Percentiles rank a stretch among this genome's conserved stretches.
Conservation (phyloP, 2,888 invertebrate genomes). For the Drymonia ruficornis region DNA sequence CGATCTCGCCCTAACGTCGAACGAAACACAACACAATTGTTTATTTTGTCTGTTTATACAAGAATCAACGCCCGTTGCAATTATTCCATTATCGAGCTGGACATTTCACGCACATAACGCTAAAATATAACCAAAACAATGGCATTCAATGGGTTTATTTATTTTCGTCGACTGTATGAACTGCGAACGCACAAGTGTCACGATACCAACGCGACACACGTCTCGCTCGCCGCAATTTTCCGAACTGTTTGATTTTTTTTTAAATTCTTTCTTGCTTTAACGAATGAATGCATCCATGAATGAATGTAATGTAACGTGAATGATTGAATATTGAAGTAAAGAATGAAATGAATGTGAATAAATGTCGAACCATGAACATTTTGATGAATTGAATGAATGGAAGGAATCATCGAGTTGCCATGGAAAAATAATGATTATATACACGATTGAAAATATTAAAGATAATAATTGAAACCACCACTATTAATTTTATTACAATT, state of each 20-base stretch:
- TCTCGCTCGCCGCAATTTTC: slow-evolving; percentile 67
- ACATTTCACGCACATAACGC: slow-evolving; percentile 38
- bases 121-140: slow-evolving; percentile 36
- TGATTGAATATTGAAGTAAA: no score
- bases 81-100: slow-evolving; percentile 26
- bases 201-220: slow-evolving; percentile 67
- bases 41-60: slow-evolving; percentile 52
- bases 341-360: no score
- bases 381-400: no score
- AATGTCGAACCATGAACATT: no score
- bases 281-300: slow-evolving; percentile 16
- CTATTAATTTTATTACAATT: no score
- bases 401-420: no score
- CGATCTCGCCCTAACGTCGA: slow-evolving; percentile 58
- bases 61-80: slow-evolving; percentile 24
- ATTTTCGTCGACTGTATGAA: slow-evolving; percentile 46
- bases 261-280: no score
- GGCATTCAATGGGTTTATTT: slow-evolving; percentile 34
- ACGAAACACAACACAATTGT: slow-evolving; percentile 70
- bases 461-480: no score
- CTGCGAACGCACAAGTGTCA: slow-evolving; percentile 80
- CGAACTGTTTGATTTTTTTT: slow-evolving; percentile 28
- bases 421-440: no score
- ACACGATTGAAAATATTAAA: no score
- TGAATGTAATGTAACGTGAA: no score